These are phyloP conservation scores for Pangasius krempfi DNA, from an alignment of 2,797 vertebrate genomes.

Conservation along the genomic window DNA sequence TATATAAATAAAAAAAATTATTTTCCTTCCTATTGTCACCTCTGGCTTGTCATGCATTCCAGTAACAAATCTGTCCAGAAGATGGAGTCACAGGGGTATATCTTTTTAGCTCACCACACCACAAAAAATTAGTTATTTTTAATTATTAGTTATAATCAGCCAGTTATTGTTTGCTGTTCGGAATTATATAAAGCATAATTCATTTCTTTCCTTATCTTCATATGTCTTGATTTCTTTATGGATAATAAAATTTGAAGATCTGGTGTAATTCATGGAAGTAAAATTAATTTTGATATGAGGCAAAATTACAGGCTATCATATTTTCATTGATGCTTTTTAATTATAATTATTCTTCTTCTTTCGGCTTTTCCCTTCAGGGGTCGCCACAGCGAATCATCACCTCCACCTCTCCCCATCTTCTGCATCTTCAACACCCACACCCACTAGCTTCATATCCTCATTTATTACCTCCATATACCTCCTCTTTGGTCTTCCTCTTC, in stretches of 20 bases:
- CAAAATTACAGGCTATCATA: not conserved
- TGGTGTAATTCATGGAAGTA: not conserved
- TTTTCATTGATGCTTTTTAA: not conserved
- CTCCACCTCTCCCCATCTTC: too few species aligned
- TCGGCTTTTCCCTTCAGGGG: too few species aligned
- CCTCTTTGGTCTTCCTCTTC: too few species aligned
- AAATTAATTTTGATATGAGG: not conserved
- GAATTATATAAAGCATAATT: not conserved
- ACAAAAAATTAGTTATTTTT: too few species aligned
- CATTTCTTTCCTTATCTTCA: not conserved
- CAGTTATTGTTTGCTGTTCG: not conserved
- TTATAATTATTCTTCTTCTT: too few species aligned
- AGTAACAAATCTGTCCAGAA: not conserved
- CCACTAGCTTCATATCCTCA: too few species aligned
- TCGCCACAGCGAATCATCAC: too few species aligned
- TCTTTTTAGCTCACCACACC: not conserved
- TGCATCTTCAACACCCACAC: too few species aligned
- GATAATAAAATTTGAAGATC: not conserved
- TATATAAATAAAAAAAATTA: not conserved
- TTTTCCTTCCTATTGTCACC: not conserved
- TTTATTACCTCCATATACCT: too few species aligned
- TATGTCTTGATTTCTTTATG: not conserved
- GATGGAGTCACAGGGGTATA: not conserved
- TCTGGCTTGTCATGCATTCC: not conserved
- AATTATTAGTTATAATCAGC: too few species aligned